Base-by-base conservation (phyloP, 2,797 vertebrate species). In the Margarornis squamiger region DNA sequence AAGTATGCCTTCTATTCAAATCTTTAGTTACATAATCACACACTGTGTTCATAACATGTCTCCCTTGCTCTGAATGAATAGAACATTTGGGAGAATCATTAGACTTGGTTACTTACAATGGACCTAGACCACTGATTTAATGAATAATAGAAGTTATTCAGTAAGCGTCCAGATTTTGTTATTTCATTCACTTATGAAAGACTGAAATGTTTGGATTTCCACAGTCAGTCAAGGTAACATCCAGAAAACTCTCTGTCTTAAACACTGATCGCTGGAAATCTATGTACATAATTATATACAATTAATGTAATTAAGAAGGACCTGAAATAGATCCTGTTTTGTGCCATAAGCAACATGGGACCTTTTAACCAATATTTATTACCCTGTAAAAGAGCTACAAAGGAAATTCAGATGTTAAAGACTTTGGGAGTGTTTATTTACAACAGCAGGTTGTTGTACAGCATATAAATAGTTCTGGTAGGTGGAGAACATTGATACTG, bases 1-100 rank as follows among this genome's bases (percentile, higher is more conserved):
- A 41, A 67, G 32, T 59, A 52, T 59, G 43, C 34, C 32, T 79
- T 87, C 52, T 95, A 82, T 91, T 94, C 36, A 87, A 73, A 34
- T 43, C 52, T 92, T 85, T 18, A 74, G 39, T 85, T 87, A 51
- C 38, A 65, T 1, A 17, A 29, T 89, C 85, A 86, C 57, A 88
- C 34, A 32, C 48, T 67, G 36, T 61, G 29, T 85, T 95, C 26
- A 8, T 54, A 76, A 62, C 29, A 63, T 7, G 0, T 79, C 48
- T 88, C 41, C 57, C 65, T 71, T 39, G 11, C 41, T 20, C 7
- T 63, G 41, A 80, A 71, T 74, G 29, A 82, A 74, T 32, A 52
- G 29, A 73, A 48, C 39, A 34, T 66, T 82, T 87, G 23, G 19
- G 29, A 71, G 26, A 94, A 77, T 77, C 11, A 14, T 76, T 66